phyloP scores from a whole-genome alignment of 2,888 invertebrate species.

The Leptura quadrifasciata region DNA sequence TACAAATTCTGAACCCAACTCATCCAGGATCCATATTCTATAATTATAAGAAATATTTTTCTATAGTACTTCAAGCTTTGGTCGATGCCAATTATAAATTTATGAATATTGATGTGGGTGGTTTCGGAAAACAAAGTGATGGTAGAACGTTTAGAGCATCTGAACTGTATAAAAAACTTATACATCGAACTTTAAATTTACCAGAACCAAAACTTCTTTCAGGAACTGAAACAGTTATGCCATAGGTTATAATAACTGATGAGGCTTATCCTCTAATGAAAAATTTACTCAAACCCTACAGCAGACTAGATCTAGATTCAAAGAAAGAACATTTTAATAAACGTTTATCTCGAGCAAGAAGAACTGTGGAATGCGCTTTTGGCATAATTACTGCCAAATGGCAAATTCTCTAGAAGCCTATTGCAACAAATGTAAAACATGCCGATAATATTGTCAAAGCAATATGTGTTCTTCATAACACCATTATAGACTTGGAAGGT shows the following conservation, averaged over 20 bases:
- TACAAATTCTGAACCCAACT: conserved; percentile 41
- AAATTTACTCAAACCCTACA: conserved; percentile 54
- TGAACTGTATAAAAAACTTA: conserved; percentile 46
- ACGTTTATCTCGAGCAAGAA: conserved; percentile 51
- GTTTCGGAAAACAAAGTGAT: conserved; percentile 61
- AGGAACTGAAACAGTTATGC: conserved; percentile 47
- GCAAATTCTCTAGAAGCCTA: conserved; percentile 48
- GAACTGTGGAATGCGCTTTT: conserved; percentile 67
- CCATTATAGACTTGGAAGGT: conserved; percentile 40
- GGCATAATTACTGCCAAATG: conserved; percentile 51
- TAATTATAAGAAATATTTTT: conserved; percentile 53
- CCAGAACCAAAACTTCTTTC: conserved; percentile 53
- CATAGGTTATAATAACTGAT: conserved; percentile 56
- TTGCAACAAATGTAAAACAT: conserved; percentile 34
- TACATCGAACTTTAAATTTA: conserved; percentile 43
- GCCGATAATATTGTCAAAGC: conserved; percentile 47
- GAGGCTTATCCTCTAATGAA: conserved; percentile 50
- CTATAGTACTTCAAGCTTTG: conserved; percentile 56
- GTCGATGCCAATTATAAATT: conserved; percentile 59
- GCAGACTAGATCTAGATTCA: conserved; percentile 32
- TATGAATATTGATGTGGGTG: conserved; percentile 59
- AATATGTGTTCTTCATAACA: conserved; percentile 37
- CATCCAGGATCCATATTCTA: conserved; percentile 47
- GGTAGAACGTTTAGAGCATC: conserved; percentile 57
- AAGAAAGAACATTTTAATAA: conserved; percentile 52